These are phyloP conservation scores for Ladona fulva DNA, from an alignment of 1,140 invertebrate species.

Conservation along the genomic window DNA sequence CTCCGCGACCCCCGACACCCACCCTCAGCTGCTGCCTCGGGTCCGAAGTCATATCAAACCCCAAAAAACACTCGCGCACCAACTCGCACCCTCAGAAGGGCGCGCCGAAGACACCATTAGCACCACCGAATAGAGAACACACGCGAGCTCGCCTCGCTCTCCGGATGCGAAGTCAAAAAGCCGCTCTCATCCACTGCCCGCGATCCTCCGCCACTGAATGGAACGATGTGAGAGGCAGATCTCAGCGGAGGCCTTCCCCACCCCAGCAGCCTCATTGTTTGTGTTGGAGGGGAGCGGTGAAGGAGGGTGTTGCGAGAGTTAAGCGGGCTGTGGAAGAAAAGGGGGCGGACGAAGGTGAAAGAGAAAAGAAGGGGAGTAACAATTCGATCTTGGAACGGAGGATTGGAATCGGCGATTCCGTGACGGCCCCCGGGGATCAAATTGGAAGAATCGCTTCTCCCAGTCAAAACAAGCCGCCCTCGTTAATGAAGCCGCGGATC, in stretches of 20 bases:
- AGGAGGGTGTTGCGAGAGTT: no score
- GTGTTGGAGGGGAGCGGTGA: neutral
- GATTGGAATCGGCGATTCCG: no score
- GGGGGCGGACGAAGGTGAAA: neutral
- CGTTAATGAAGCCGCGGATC: neutral
- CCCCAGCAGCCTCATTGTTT: neutral
- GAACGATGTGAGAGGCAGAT: neutral
- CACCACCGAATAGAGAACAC: no score
- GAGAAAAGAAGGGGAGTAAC: neutral
- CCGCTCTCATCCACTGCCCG: neutral
- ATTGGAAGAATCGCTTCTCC: no score
- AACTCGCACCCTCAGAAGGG: neutral
- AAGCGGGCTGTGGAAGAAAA: no score
- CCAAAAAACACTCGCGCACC: neutral
- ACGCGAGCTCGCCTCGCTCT: no score
- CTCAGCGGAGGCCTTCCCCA: neutral
- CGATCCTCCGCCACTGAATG: slow-evolving; percentile 1
- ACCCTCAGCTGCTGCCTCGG: neutral
- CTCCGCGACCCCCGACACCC: neutral
- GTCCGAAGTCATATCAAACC: neutral
- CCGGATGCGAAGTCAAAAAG: no score
- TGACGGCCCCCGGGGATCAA: no score
- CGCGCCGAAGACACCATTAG: neutral
- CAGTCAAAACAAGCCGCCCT: no score
- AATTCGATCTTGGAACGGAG: no score